Percentiles rank a stretch among this genome's conserved stretches.
Conservation (phyloP, 2,888 invertebrate genomes). For the Oeneis ivallda region DNA sequence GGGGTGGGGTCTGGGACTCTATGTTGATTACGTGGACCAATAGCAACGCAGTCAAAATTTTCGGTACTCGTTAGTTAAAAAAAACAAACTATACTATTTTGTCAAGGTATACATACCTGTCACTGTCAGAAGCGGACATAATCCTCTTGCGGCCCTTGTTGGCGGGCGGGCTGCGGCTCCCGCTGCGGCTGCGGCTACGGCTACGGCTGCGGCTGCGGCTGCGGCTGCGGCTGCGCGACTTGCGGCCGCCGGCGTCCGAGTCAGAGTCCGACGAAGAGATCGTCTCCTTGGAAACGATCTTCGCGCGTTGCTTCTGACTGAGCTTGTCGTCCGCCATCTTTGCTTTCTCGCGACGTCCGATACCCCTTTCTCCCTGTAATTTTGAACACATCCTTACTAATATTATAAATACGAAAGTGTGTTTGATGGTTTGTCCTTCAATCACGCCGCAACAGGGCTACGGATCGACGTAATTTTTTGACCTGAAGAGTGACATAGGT, state of each 20-base stretch:
- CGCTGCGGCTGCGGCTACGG: slow-evolving; percentile 70
- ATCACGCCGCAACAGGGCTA: too few relatives aligned
- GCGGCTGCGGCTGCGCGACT: slow-evolving; percentile 54
- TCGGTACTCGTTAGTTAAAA: too few relatives aligned
- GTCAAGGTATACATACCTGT: slow-evolving; percentile 66
- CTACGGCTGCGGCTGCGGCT: slow-evolving; percentile 57
- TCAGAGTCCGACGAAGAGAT: slow-evolving; percentile 95
- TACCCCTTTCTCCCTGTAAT: slow-evolving; percentile 65
- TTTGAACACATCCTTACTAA: not conserved
- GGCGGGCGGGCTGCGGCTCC: slow-evolving; percentile 70
- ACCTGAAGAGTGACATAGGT: too few relatives aligned
- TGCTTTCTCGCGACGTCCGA: slow-evolving; percentile 68
- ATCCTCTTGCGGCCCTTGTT: slow-evolving; percentile 81
- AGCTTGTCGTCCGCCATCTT: slow-evolving; percentile 84
- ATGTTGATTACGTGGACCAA: too few relatives aligned
- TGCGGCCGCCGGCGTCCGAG: slow-evolving; percentile 76
- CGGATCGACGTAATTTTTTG: too few relatives aligned
- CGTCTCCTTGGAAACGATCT: slow-evolving; percentile 96
- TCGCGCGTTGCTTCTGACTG: slow-evolving; percentile 91
- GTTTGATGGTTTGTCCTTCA: too few relatives aligned
- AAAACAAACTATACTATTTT: too few relatives aligned
- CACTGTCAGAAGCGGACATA: slow-evolving; percentile 83
- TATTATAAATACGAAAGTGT: too few relatives aligned
- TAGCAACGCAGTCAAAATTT: too few relatives aligned
- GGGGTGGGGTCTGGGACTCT: too few relatives aligned